Evolutionary conservation across 1,140 invertebrate genomes (phyloP).

Genomic region (Anoplolepis gracilipes): DNA sequence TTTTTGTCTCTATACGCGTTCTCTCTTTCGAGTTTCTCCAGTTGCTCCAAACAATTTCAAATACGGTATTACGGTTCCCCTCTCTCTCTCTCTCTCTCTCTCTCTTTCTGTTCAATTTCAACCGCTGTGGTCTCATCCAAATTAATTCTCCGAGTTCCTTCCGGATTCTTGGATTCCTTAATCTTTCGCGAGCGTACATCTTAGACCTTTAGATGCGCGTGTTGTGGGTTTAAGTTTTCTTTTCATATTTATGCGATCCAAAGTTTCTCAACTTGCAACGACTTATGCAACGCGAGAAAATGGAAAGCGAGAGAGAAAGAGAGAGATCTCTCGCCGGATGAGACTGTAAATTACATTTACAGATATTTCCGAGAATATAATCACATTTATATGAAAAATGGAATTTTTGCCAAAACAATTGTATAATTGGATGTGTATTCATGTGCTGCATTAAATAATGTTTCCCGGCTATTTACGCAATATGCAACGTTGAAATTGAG

Average conservation of each 20-base stretch:
- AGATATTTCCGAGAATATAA: background rate
- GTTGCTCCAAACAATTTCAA: background rate
- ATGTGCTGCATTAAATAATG: conserved; percentile 9
- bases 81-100: background rate
- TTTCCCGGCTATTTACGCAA: conserved; percentile 5
- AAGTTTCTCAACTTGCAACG: background rate
- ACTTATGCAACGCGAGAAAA: background rate
- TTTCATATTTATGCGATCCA: conserved; percentile 2
- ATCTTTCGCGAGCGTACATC: conserved; percentile 11
- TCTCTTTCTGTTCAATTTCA: conserved; percentile 22
- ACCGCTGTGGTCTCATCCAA: conserved; percentile 8
- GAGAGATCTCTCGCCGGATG: background rate
- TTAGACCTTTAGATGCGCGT: background rate
- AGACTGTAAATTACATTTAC: conserved; percentile 5
- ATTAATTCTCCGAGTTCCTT: conserved; percentile 22
- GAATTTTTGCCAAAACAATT: conserved; percentile 18
- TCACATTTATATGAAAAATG: conserved; percentile 1
- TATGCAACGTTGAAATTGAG: conserved; percentile 55
- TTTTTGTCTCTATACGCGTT: conserved; percentile 1
- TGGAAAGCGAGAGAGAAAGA: too few relatives aligned
- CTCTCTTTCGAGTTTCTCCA: background rate
- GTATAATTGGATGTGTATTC: conserved; percentile 19
- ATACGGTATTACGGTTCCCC: background rate
- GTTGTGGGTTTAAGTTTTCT: background rate
- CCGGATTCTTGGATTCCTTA: background rate